phyloP scores from a whole-genome alignment of 37 sponge, comb jelly and placozoan genomes.

The Aphrocallistes beatrix region DNA sequence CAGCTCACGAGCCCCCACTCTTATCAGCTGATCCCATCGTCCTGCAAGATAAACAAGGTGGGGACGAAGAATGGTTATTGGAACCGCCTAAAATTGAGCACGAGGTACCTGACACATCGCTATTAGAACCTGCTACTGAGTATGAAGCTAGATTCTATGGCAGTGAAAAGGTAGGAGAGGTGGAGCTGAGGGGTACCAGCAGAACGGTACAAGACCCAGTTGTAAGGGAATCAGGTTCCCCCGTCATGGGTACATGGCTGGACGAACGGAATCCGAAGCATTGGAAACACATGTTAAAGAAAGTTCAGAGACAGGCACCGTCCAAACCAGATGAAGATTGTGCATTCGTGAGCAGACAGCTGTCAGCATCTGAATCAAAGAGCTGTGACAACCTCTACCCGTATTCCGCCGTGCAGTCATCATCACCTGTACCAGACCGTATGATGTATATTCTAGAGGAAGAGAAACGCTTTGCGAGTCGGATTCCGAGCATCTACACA shows the following conservation, averaged over 20 bases:
- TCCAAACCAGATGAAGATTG: background rate
- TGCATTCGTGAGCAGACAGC: background rate
- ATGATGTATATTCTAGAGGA: background rate
- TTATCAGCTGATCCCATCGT: background rate
- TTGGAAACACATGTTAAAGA: background rate
- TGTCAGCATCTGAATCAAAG: background rate
- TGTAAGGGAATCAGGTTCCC: too few species aligned
- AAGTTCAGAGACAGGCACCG: background rate
- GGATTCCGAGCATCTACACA: conserved; percentile 7
- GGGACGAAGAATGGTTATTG: background rate
- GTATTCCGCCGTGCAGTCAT: background rate
- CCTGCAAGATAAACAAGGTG: background rate
- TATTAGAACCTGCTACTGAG: too few species aligned
- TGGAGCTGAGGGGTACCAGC: too few species aligned
- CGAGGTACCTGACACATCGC: too few species aligned
- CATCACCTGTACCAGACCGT: background rate
- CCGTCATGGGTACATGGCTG: too few species aligned
- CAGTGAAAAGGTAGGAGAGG: too few species aligned
- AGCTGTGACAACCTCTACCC: background rate
- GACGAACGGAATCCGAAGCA: background rate
- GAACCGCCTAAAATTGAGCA: background rate
- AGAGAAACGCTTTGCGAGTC: background rate
- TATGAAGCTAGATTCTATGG: too few species aligned
- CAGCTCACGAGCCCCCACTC: background rate
- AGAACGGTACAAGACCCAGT: too few species aligned